A percentile compares a stretch with the other conserved stretches of the same genome.
Evolutionary conservation across 2,113 vertebrate species (phyloP).

Genomic region (Chamaetylas fuelleborni): DNA sequence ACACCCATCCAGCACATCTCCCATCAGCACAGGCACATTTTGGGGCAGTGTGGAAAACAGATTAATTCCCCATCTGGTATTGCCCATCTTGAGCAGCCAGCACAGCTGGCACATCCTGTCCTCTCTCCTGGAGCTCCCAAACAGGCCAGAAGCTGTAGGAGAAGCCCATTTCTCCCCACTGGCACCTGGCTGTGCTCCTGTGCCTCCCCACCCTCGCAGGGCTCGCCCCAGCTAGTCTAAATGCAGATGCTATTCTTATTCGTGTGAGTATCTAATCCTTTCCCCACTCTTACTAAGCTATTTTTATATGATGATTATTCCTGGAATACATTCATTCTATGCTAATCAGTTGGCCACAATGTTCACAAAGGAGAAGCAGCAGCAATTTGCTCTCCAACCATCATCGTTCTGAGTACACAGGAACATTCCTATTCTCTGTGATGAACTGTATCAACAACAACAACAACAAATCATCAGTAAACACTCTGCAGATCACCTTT

Average conservation of each 20-base stretch:
- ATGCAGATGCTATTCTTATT: constrained; percentile 69
- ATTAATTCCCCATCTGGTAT: not conserved
- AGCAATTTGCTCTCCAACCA: constrained; percentile 63
- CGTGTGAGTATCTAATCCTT: constrained; percentile 74
- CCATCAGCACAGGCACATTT: not conserved
- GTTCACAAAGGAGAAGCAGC: constrained; percentile 57
- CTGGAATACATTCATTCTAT: constrained; percentile 67
- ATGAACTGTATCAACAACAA: constrained; percentile 53
- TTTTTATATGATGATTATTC: constrained; percentile 75
- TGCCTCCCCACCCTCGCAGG: not conserved
- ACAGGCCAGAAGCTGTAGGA: not conserved
- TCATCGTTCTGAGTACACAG: constrained; percentile 32
- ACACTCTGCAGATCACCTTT: constrained; percentile 49
- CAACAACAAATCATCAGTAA: constrained; percentile 28
- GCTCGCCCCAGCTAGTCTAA: constrained; percentile 55
- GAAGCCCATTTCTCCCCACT: not conserved
- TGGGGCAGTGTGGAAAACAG: not conserved
- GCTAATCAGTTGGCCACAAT: constrained; percentile 65
- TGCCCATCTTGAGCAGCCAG: not conserved
- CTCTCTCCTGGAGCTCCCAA: not conserved
- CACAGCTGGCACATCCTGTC: not conserved
- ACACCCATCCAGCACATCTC: not conserved
- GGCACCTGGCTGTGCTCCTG: constrained; percentile 32
- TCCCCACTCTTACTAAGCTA: constrained; percentile 69
- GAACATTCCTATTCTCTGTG: constrained; percentile 18